Evolutionary conservation across 2,888 invertebrate genomes (phyloP).

Genomic region (Chirona hameri): DNA sequence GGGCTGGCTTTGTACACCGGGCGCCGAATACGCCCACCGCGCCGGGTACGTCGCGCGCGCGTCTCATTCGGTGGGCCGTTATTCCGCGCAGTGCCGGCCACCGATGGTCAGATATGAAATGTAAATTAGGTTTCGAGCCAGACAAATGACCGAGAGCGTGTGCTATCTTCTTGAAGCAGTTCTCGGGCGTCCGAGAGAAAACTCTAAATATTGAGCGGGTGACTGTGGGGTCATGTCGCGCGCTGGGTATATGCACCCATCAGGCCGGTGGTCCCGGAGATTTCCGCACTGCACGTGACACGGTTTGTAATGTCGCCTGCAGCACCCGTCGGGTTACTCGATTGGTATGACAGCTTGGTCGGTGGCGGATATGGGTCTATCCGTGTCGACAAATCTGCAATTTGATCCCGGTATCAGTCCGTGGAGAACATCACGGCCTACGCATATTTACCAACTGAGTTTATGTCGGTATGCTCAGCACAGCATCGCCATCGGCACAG

Average conservation of each 20-base stretch:
- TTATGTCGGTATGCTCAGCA: too few relatives aligned
- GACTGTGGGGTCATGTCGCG: not conserved
- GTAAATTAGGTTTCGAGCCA: not conserved
- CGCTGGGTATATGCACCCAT: not conserved
- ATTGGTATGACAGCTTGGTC: too few relatives aligned
- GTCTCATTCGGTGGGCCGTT: not conserved
- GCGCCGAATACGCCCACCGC: too few relatives aligned
- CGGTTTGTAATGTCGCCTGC: not conserved
- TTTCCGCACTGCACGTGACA: not conserved
- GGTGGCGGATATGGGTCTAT: too few relatives aligned
- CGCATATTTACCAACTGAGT: too few relatives aligned
- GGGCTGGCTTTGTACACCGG: too few relatives aligned
- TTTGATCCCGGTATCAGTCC: too few relatives aligned
- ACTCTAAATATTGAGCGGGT: not conserved
- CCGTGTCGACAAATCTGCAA: too few relatives aligned
- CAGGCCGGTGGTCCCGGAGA: not conserved
- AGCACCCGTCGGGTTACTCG: too few relatives aligned
- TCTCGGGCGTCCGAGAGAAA: not conserved
- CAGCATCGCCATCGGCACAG: too few relatives aligned
- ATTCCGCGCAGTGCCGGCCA: not conserved
- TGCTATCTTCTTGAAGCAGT: slow-evolving; percentile 2
- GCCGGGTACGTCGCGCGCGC: not conserved
- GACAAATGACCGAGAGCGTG: not conserved
- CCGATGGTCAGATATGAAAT: slow-evolving; percentile 1
- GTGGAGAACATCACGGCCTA: too few relatives aligned